Evolutionary conservation across 2,888 invertebrate species (phyloP), one percentile per base, ranked within the genome.

Genomic region (Megaustenia siamemsis): DNA sequence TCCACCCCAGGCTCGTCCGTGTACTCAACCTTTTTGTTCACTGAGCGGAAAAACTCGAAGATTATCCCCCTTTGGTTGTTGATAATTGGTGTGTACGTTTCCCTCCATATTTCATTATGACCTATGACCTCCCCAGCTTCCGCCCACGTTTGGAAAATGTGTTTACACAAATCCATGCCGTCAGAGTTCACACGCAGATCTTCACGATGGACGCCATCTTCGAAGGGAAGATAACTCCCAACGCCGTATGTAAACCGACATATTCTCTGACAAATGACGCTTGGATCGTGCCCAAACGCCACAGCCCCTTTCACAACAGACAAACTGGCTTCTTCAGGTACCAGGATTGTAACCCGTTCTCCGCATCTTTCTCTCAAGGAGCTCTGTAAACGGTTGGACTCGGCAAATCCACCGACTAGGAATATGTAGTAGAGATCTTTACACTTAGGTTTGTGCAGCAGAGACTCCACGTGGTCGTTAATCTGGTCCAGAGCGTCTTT

Each of bases 231-330:
- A 78, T 92, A 92, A 4, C 91, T 91, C 0, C 92, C 92, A 1
- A 92, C 92, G 8, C 92, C 92, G 77, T 92, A 92, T 0, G 92
- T 91, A 83, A 90, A 92, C n/a, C 92, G 88, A 83, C 92, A 92
- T 66, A 92, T 92, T 85, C 92, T 82, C 86, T 92, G 92, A 77
- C 92, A 92, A 77, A 92, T 92, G 32, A 91, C 90, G 80, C 91
- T 91, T 18, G 92, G 92, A 81, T 92, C 91, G 71, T 91, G 90
- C 12, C 92, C 92, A 83, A 92, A 92, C 3, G 91, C 91, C 68
- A 92, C 92, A n/a, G 92, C 92, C 8, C 92, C 92, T 28, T 91
- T 89, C 38, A 92, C 92, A 18, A 92, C 92, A 1, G 91, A 87
- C 82, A 92, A 84, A 88, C 92, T 92, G 10, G 92, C 92, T 87